Conservation (phyloP, 2,113 vertebrate species). For the Callipepla squamata region DNA sequence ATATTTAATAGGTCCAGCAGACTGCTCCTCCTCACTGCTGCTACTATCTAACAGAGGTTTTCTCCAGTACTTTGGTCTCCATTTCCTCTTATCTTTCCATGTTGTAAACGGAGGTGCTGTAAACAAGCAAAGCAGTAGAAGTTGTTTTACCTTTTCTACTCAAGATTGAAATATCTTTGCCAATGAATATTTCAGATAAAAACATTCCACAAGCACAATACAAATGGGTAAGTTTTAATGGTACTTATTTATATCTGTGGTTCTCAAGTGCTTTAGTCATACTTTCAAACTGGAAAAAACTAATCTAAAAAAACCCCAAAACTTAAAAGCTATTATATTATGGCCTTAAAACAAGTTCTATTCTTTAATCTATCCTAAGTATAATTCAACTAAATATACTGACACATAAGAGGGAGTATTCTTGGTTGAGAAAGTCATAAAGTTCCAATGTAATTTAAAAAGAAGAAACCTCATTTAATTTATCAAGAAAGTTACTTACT, state of each 20-base stretch:
- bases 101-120: conserved; percentile 94
- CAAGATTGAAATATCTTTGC: background rate
- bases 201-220: background rate
- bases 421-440: background rate
- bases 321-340: background rate
- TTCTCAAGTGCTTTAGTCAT: background rate
- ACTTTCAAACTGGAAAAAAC: background rate
- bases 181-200: background rate
- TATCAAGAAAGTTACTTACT: conserved; percentile 78
- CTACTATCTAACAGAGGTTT: conserved; percentile 74
- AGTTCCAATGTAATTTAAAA: rapidly evolving
- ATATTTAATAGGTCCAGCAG: conserved; percentile 73
- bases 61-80: conserved; percentile 85
- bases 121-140: background rate
- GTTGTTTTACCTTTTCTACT: background rate
- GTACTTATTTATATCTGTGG: background rate
- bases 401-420: background rate
- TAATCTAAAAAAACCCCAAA: background rate
- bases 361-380: background rate
- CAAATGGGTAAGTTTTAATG: background rate
- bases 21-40: conserved; percentile 78
- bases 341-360: background rate
- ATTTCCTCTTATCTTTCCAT: conserved; percentile 88
- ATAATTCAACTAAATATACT: background rate
- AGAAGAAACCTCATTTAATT: background rate